Evolutionary conservation across 2,888 invertebrate species (phyloP).

Genomic region (Tipula lateralis): DNA sequence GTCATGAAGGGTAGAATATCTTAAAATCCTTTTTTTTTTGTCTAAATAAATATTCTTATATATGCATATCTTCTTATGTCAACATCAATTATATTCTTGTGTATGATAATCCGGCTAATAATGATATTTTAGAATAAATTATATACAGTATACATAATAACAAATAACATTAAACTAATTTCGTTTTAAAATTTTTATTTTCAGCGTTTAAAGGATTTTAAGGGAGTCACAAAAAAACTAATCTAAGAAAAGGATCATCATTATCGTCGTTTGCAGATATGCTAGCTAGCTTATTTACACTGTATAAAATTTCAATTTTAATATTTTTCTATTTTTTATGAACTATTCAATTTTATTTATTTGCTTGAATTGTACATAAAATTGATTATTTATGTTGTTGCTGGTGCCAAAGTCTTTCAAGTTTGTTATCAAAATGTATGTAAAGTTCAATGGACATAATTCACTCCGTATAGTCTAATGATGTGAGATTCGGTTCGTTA

Average conservation of each 20-base stretch:
- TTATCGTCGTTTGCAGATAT: not conserved
- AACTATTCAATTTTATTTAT: not conserved
- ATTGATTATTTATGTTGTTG: too few relatives aligned
- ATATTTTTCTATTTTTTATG: not conserved
- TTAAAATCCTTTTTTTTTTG: not conserved
- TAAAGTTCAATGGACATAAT: too few relatives aligned
- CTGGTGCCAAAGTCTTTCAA: too few relatives aligned
- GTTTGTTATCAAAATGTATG: too few relatives aligned
- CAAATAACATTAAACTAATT: not conserved
- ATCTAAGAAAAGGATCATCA: not conserved
- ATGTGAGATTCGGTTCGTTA: too few relatives aligned
- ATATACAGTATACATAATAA: not conserved
- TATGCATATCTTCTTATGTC: not conserved
- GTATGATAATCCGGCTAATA: not conserved
- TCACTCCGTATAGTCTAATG: too few relatives aligned
- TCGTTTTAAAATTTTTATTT: not conserved
- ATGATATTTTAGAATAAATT: not conserved
- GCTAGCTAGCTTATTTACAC: not conserved
- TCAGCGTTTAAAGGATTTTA: not conserved
- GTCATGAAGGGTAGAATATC: not conserved
- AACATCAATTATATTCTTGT: constrained; percentile 16
- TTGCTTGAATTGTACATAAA: too few relatives aligned
- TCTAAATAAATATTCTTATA: not conserved
- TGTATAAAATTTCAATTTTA: not conserved
- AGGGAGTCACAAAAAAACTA: not conserved